Evolutionary conservation across 2,797 vertebrate species (phyloP).

Genomic region (Poecilia wingei): DNA sequence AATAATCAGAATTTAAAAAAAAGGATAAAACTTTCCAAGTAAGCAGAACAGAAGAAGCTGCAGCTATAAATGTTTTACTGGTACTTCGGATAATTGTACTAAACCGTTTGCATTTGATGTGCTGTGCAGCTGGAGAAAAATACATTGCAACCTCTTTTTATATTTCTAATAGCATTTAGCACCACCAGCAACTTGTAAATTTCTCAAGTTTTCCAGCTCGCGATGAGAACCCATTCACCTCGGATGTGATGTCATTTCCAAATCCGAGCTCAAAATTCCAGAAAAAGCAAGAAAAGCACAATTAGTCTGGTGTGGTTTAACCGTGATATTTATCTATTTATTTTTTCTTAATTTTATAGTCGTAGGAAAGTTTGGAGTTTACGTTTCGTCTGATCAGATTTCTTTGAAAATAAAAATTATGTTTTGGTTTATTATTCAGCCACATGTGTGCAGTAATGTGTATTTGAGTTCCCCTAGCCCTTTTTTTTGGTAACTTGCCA

Average conservation of each 20-base stretch:
- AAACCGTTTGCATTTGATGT: background rate
- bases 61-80: background rate
- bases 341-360: background rate
- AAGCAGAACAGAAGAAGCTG: background rate
- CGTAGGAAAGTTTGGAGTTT: background rate
- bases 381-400: background rate
- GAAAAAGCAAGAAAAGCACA: background rate
- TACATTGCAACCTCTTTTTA: background rate
- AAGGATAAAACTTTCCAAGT: background rate
- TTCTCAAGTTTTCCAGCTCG: background rate
- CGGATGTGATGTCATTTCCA: background rate
- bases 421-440: background rate
- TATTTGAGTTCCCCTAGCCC: constrained; percentile 6
- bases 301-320: background rate
- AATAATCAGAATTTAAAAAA: background rate
- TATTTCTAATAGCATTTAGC: background rate
- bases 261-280: background rate
- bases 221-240: background rate
- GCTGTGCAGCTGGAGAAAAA: background rate
- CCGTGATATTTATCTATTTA: background rate
- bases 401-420: background rate
- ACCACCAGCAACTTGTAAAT: background rate
- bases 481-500: constrained; percentile 20
- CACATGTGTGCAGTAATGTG: background rate
- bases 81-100: background rate